These are phyloP conservation scores for Cecidostiba fungosa DNA, from an alignment of 2,888 invertebrate species.

Conservation along the genomic window DNA sequence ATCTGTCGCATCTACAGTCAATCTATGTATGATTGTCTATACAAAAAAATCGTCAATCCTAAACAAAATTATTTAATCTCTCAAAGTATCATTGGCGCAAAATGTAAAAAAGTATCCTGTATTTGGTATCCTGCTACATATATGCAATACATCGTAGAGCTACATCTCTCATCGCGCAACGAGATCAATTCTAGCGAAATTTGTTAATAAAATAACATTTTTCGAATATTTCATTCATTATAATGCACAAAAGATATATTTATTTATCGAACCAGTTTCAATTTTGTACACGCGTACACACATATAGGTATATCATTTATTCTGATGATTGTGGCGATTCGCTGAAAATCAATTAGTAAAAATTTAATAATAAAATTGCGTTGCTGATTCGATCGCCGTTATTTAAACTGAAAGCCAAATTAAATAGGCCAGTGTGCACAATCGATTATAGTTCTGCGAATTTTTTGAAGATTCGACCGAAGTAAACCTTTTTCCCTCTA, in stretches of 20 bases:
- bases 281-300: slow-evolving; percentile 45
- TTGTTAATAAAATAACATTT: slow-evolving; percentile 49
- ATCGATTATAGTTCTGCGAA: background rate
- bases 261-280: slow-evolving; percentile 58
- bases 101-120: background rate
- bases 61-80: background rate
- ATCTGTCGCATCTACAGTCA: background rate
- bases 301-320: slow-evolving; percentile 13
- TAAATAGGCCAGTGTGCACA: background rate
- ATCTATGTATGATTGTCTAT: slow-evolving; percentile 49
- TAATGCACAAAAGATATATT: slow-evolving; percentile 35
- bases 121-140: background rate
- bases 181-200: slow-evolving; percentile 15
- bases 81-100: background rate
- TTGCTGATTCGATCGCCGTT: background rate
- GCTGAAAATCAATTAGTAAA: background rate
- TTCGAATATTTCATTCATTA: slow-evolving; percentile 14
- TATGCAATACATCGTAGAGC: slow-evolving; percentile 7
- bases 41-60: background rate
- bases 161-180: background rate
- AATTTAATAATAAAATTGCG: background rate
- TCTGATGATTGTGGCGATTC: slow-evolving; percentile 23
- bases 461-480: background rate
- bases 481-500: background rate
- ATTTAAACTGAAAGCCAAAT: slow-evolving; percentile 61